Evolutionary conservation across 1,140 invertebrate species (phyloP), one percentile per base, ranked within the genome.

Genomic region (Diprion similis): DNA sequence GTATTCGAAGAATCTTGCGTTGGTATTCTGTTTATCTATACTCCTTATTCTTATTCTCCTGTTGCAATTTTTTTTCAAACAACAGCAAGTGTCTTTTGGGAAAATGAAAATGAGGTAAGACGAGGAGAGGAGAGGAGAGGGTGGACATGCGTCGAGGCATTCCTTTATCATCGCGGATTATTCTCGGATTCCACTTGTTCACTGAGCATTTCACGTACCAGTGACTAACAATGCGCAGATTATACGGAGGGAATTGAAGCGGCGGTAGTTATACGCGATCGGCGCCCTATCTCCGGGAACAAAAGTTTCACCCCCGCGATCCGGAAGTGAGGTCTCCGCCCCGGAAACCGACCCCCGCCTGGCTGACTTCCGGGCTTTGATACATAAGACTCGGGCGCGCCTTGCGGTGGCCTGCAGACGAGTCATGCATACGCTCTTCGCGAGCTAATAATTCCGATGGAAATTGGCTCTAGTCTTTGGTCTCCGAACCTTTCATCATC

Each of bases 1-100:
- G 78, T 78, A 80, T 78, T 78, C 78, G n/a, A 73, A 80, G 79
- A 79, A 78, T 80, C 79, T 80, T 80, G 79, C n/a, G n/a, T 80
- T n/a, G n/a, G n/a, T n/a, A n/a, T n/a, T n/a, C n/a, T 80, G 79
- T 80, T 72, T 68, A 17, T 51, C 45, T 48, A n/a, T n/a, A 51
- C 37, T 1, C 18, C 66, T 11, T 73, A 69, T 73, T 71, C 68
- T 70, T 66, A 66, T 66, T 72, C 76, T 78, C 76, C 78, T 76
- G 75, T 76, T 78, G 75, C 78, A 76, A 79, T 80, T 71, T 65
- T 72, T 74, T 79, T 75, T 73, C 78, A 75, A 66, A 47, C 73
- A 15, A 7, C 11, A 8, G 19, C 37, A 18, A 18, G 8, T 45
- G 15, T 68, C 15, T 8, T 67, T 10, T 11, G 10, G 18, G 66